These are phyloP conservation scores for Heliopora coerulea DNA, from an alignment of 92 coral and sea anemone genomes.

Conservation along the genomic window DNA sequence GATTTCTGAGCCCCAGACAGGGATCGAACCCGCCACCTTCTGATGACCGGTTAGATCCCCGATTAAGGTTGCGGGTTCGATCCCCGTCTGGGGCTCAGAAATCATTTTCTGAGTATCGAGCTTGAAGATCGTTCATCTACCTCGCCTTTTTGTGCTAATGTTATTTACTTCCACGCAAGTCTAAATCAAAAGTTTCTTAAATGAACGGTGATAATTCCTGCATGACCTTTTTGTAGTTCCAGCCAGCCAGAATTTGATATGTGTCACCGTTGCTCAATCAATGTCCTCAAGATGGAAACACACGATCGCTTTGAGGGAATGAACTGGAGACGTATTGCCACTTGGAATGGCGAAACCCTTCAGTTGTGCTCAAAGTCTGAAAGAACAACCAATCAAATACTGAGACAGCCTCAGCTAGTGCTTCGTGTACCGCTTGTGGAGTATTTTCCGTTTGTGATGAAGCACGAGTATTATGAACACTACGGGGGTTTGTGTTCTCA, in stretches of 20 bases:
- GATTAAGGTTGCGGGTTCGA: no score
- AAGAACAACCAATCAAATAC: no score
- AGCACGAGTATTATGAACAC: slow-evolving; percentile 6
- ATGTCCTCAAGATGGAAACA: slow-evolving; percentile 1
- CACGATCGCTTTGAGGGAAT: not conserved
- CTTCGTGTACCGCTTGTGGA: slow-evolving; percentile 29
- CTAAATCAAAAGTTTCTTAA: no score
- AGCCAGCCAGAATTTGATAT: not conserved
- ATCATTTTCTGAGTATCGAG: no score
- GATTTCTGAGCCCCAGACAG: no score
- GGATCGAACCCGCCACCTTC: no score
- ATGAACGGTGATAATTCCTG: no score
- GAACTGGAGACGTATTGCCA: slow-evolving; percentile 2
- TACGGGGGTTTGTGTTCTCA: not conserved
- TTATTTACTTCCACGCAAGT: not conserved
- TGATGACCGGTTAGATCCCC: no score
- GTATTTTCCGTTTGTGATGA: slow-evolving; percentile 20
- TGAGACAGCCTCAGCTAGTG: not conserved
- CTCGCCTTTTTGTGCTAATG: no score
- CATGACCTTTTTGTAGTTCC: not conserved
- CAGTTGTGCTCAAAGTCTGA: slow-evolving; percentile 7
- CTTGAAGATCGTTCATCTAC: no score
- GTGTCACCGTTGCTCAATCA: not conserved
- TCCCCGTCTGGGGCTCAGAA: no score
- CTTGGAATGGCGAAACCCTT: slow-evolving; percentile 21